Conservation (phyloP, 2,113 vertebrate species). For the Pseudopodoces humilis region DNA sequence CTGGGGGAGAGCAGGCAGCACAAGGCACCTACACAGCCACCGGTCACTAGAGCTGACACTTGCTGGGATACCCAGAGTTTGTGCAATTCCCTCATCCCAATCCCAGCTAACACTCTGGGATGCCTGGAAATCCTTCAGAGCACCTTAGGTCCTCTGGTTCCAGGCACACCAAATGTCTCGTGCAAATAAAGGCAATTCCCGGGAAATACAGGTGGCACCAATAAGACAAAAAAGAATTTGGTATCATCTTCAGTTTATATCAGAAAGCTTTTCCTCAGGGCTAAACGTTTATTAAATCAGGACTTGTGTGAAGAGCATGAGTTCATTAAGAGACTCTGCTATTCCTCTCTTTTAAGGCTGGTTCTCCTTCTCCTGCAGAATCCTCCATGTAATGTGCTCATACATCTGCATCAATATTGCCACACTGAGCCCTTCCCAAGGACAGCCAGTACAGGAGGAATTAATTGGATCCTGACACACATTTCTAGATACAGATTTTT, state of each 20-base stretch:
- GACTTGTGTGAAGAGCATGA: background rate
- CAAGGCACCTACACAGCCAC: background rate
- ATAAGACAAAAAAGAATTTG: background rate
- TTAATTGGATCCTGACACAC: conserved; percentile 24
- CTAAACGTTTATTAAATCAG: background rate
- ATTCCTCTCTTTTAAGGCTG: background rate
- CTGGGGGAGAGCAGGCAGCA: background rate
- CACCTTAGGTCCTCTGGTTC: background rate
- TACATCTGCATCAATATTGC: background rate
- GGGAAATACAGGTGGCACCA: background rate
- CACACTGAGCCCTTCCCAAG: background rate
- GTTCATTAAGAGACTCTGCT: background rate
- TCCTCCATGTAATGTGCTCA: background rate
- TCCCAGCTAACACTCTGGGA: background rate
- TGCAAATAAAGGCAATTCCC: background rate
- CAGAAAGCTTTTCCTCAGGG: background rate
- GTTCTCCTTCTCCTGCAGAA: background rate
- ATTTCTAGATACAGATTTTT: conserved; percentile 3
- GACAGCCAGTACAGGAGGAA: background rate
- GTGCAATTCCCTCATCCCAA: background rate
- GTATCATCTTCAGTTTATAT: background rate
- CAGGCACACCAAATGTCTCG: background rate
- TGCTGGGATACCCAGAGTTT: background rate
- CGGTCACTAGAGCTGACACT: background rate
- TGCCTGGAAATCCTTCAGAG: background rate